phyloP scores from a whole-genome alignment of 1,140 invertebrate species.

The Drosophila ercepeae region DNA sequence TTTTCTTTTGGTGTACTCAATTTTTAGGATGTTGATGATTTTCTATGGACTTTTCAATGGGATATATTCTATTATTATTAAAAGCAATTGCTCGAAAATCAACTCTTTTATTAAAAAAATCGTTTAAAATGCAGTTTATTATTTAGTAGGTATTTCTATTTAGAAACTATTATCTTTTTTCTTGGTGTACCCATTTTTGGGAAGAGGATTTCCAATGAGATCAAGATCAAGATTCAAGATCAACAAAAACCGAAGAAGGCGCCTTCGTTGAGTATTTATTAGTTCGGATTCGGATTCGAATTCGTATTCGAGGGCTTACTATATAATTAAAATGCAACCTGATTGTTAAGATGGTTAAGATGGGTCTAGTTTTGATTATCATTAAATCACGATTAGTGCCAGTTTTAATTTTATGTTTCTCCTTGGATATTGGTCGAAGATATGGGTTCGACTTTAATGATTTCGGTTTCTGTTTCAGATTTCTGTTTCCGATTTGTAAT shows the following conservation, averaged over 20 bases:
- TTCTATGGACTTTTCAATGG: too few species aligned
- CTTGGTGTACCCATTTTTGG: constrained; percentile 32
- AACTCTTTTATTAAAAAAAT: too few species aligned
- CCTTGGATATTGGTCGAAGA: constrained; percentile 45
- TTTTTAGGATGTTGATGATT: too few species aligned
- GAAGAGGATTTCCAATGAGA: neutral
- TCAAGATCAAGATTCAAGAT: constrained; percentile 22
- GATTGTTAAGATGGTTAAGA: constrained; percentile 31
- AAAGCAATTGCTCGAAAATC: too few species aligned
- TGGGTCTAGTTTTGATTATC: constrained; percentile 42
- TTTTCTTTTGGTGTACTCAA: too few species aligned
- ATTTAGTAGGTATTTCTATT: too few species aligned
- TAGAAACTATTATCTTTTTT: constrained; percentile 2
- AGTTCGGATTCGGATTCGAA: constrained; percentile 53
- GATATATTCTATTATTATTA: too few species aligned
- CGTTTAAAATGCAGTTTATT: too few species aligned
- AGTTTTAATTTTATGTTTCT: constrained; percentile 14
- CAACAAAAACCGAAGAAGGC: too few species aligned
- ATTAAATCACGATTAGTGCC: constrained; percentile 66
- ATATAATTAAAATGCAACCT: constrained; percentile 65
- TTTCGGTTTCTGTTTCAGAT: constrained; percentile 4
- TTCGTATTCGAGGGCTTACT: constrained; percentile 33
- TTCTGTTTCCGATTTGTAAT: constrained; percentile 38
- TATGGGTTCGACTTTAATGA: constrained; percentile 43
- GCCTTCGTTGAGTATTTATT: constrained; percentile 62